Conservation (phyloP, 2,113 vertebrate genomes). For the Calyptomena viridis region DNA sequence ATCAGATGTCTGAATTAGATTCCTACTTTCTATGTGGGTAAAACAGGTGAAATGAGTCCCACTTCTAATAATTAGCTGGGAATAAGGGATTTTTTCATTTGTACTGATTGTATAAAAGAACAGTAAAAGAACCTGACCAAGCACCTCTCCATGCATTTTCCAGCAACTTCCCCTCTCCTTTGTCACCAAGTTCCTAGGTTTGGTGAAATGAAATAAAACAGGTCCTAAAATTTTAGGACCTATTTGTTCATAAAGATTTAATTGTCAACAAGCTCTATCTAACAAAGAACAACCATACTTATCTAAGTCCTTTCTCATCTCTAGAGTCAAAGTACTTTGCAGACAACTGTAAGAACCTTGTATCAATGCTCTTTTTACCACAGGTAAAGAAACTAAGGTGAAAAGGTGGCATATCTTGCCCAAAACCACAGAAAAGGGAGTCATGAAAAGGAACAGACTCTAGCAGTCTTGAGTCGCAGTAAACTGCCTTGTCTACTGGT, state of each 20-base stretch:
- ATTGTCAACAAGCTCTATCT: neutral
- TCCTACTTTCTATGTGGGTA: neutral
- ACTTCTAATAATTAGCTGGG: neutral
- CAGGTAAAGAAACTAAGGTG: neutral
- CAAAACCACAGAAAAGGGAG: neutral
- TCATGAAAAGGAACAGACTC: neutral
- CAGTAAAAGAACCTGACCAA: neutral
- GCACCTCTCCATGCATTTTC: neutral
- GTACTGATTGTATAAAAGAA: neutral
- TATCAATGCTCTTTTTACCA: neutral
- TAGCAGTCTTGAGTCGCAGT: neutral
- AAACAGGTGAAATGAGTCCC: neutral
- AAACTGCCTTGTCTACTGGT: neutral
- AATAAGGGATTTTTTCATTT: neutral
- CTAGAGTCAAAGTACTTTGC: neutral
- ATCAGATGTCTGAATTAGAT: neutral
- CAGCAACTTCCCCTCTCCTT: neutral
- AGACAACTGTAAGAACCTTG: neutral
- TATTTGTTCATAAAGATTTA: neutral
- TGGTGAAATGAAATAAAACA: neutral
- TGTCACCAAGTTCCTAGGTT: neutral
- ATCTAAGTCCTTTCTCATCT: neutral
- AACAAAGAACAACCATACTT: neutral
- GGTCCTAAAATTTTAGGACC: too few relatives aligned
- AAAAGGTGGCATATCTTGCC: neutral